Evolutionary conservation across 2,113 vertebrate species (phyloP).

Genomic region (Crypturellus undulatus): DNA sequence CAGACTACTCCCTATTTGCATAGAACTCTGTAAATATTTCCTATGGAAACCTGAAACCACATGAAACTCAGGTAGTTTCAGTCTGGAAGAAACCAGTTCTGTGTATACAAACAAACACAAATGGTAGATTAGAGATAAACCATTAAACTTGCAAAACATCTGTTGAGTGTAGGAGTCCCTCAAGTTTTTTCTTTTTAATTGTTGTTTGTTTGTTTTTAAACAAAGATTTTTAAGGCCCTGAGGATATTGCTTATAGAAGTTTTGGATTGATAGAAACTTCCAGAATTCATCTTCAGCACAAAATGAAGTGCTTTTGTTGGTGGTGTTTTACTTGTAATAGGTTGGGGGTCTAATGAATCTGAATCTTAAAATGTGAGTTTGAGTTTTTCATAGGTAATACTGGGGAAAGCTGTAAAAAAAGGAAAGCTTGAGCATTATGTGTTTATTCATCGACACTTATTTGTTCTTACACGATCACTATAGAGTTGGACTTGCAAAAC

Average conservation of each 20-base stretch:
- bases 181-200: background rate
- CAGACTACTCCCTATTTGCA: background rate
- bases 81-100: background rate
- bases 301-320: background rate
- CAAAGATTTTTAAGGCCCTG: background rate
- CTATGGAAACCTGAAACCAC: slow-evolving; percentile 4
- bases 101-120: background rate
- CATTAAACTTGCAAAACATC: background rate
- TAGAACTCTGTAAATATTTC: background rate
- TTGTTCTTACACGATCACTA: background rate
- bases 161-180: background rate
- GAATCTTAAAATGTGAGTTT: background rate
- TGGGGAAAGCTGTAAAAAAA: background rate
- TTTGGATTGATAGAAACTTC: background rate
- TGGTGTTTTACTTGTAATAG: background rate
- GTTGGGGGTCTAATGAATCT: background rate
- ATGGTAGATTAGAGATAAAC: accelerated
- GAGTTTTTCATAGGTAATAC: background rate
- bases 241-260: background rate
- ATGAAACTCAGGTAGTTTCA: background rate
- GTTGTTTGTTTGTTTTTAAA: background rate
- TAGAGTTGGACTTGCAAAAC: background rate
- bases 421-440: background rate
- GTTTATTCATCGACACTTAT: accelerated
- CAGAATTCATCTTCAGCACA: background rate